Conservation (phyloP, 2,888 invertebrate species). For the Mythimna impura region DNA sequence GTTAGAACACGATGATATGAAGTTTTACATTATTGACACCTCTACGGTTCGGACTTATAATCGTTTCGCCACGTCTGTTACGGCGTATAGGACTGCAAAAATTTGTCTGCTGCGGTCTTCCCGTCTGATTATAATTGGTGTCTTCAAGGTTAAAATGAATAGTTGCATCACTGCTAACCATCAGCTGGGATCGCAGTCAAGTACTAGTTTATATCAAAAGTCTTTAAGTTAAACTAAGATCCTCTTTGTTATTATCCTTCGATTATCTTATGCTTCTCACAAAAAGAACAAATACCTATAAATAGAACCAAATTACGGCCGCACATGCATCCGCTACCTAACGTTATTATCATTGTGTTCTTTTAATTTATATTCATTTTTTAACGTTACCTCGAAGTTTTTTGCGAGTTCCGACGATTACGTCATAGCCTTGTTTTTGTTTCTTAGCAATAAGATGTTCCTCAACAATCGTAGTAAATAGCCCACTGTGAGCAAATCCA, state of each 20-base stretch:
- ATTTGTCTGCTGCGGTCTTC: no score
- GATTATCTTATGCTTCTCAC: background rate
- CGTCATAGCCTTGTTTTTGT: conserved; percentile 7
- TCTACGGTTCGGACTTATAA: no score
- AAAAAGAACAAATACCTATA: background rate
- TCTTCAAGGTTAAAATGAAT: no score
- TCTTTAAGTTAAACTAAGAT: no score
- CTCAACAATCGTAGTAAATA: conserved; percentile 76
- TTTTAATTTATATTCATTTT: conserved; percentile 4
- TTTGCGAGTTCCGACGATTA: background rate
- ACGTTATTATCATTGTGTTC: background rate
- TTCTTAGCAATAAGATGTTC: conserved; percentile 69
- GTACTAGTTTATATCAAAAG: no score
- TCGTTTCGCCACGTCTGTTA: no score
- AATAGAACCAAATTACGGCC: background rate
- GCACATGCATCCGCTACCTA: background rate
- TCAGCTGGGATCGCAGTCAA: no score
- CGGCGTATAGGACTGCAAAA: no score
- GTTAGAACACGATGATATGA: no score
- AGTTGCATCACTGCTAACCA: no score
- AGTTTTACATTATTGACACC: no score
- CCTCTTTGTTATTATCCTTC: background rate
- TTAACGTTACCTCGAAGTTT: background rate
- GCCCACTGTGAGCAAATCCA: conserved; percentile 70
- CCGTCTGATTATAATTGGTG: no score